Evolutionary conservation across 2,888 invertebrate species (phyloP).

Genomic region (Drosophila acutilabella): DNA sequence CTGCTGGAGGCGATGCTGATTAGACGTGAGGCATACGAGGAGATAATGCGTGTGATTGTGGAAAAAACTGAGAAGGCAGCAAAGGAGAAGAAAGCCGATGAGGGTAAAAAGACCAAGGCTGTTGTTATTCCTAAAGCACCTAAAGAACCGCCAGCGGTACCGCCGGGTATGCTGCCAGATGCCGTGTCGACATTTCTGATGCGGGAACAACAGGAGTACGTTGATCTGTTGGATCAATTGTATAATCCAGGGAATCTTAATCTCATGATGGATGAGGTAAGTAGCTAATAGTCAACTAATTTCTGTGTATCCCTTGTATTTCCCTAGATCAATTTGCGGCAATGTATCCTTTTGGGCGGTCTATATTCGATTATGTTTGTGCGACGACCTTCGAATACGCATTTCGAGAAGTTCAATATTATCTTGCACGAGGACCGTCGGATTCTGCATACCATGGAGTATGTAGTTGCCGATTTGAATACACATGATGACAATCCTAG

Average conservation of each 20-base stretch:
- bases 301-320: neutral
- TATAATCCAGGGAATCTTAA: slow-evolving; percentile 66
- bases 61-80: slow-evolving; percentile 33
- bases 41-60: slow-evolving; percentile 42
- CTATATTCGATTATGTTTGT: slow-evolving; percentile 79
- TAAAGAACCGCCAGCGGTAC: slow-evolving; percentile 61
- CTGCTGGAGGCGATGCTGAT: slow-evolving; percentile 50
- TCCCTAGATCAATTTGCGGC: slow-evolving; percentile 79
- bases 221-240: slow-evolving; percentile 50
- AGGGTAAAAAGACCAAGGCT: slow-evolving; percentile 29
- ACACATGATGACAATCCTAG: neutral
- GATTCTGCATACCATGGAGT: slow-evolving; percentile 46
- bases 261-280: slow-evolving; percentile 70
- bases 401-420: slow-evolving; percentile 74
- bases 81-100: slow-evolving; percentile 24
- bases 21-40: slow-evolving; percentile 69
- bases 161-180: slow-evolving; percentile 63
- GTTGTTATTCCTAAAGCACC: slow-evolving; percentile 49
- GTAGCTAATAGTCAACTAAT: too few relatives aligned
- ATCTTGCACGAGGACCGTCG: slow-evolving; percentile 70
- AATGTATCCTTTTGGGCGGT: slow-evolving; percentile 79
- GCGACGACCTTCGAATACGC: slow-evolving; percentile 62
- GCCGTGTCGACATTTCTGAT: slow-evolving; percentile 63
- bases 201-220: slow-evolving; percentile 64
- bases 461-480: slow-evolving; percentile 38